Percentiles rank a stretch among this genome's conserved stretches.
Evolutionary conservation across 2,113 vertebrate genomes (phyloP).

Genomic region (Myiozetetes cayanensis): DNA sequence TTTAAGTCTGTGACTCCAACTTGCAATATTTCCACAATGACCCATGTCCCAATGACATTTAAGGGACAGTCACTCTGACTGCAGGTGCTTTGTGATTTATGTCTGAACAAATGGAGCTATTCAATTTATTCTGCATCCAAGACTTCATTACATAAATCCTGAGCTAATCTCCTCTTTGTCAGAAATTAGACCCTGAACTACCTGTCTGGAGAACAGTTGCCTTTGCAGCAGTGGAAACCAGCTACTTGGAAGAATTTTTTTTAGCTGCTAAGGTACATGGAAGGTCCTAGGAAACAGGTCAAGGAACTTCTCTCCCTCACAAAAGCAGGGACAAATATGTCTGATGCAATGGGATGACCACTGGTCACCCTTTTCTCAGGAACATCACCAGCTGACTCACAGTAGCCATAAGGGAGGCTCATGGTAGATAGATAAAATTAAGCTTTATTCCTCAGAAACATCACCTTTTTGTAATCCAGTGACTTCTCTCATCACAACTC

Average conservation of each 20-base stretch:
- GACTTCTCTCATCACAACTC: background rate
- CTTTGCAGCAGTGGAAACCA: background rate
- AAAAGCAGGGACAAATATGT: background rate
- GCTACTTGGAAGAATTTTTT: background rate
- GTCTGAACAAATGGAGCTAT: slow-evolving; percentile 28
- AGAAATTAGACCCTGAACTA: slow-evolving; percentile 11
- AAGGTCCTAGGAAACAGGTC: background rate
- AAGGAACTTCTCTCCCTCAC: background rate
- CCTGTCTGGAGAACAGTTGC: background rate
- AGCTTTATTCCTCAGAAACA: background rate
- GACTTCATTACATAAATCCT: slow-evolving; percentile 39
- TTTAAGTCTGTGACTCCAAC: slow-evolving; percentile 10
- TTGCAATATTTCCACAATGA: background rate
- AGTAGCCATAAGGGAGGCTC: background rate
- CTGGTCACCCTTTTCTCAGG: background rate
- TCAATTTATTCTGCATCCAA: slow-evolving; percentile 9
- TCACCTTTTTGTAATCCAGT: accelerated
- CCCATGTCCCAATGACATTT: slow-evolving; percentile 26
- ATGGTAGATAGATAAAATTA: background rate
- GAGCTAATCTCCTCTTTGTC: slow-evolving; percentile 13
- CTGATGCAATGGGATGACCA: background rate
- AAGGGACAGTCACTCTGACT: slow-evolving; percentile 21
- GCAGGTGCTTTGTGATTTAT: slow-evolving; percentile 45
- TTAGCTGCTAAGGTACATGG: background rate
- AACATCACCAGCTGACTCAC: background rate